Evolutionary conservation across 2,888 invertebrate genomes (phyloP), one percentile per base, ranked within the genome.

Genomic region (Blera fallax): DNA sequence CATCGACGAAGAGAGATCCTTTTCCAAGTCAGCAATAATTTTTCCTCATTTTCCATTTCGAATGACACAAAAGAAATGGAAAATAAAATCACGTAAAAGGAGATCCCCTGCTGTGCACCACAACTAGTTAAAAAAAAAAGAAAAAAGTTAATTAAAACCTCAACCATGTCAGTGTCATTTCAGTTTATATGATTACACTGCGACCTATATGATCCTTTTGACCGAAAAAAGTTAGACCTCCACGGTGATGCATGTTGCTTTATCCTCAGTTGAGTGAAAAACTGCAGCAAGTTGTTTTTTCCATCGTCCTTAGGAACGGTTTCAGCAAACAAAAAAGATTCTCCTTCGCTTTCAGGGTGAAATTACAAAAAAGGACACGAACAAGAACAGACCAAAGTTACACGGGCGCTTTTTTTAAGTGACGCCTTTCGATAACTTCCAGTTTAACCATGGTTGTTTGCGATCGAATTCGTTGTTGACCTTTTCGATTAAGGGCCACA

Each of bases 101-200:
- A 50, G 14, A 18, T 21, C 37, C 4, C 2, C n/a, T 18, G 2
- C 29, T n/a, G 10, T 48, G 14, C 34, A 32, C 10, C n/a, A 45
- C 10, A 21, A 10, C 32, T 1, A 18, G 14, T 14, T 5, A 7
- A 3, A 60, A 40, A 40, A 24, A 24, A 40, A 40, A 21, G 37
- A 24, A 37, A 69, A 54, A 74, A 64, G 52, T 74, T 74, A 74
- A 74, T 74, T 64, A 74, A 74, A 74, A 74, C 43, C 64, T n/a
- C 52, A 54, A 54, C 24, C 18, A 14, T 50, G 73, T 74, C 73
- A 74, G 62, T 54, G 73, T 43, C 73, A 64, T n/a, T 48, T 43
- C 60, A 18, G 48, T 34, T 58, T 40, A 73, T 62, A 60, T 50
- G 32, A 60, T 34, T 37, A 24, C 50, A 37, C 40, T n/a, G 40